Evolutionary conservation across 2,888 invertebrate species (phyloP), one percentile per base, ranked within the genome.

Genomic region (Rotaria macrura): DNA sequence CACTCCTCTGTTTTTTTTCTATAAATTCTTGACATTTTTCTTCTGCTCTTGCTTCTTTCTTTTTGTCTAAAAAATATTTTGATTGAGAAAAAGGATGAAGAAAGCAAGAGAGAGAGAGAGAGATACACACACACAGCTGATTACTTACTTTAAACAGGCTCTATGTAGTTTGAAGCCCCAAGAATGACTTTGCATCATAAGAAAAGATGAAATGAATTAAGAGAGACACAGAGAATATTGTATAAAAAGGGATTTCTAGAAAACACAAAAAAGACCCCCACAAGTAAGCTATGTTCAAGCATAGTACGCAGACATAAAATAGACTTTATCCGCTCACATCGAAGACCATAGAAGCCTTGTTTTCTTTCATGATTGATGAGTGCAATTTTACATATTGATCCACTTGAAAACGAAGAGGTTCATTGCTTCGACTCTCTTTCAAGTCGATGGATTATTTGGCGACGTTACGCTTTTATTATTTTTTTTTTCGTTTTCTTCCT

Each of bases 51-150:
- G 7, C 25, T 65, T 34, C 20, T 34, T 20, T 29, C 5, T 65
- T 65, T 65, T 65, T 29, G 17, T 65, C 65, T 65, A 65, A 34
- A 65, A 65, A 65, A 65, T 65, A 65, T 65, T 65, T 65, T 65
- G 34, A 34, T 17, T 65, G 34, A 65, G 6, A 65, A 6, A 54
- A 54, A 54, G 20, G 38, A 20, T 20, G 29, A 34, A 65, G 52
- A 52, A 52, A 52, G 52, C 23, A 34, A 65, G 29, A 65, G 65
- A 65, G 54, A 65, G 17, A 49, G 49, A 49, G 25, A 34, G 20
- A 17, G 34, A 65, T 34, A 34, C 29, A 25, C 29, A 57, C 38
- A 34, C 29, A 65, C 65, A 65, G 65, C 65, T 65, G 65, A 65
- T 65, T 29, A 65, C 29, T 34, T 65, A 14, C 20, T 29, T 20